Conservation (phyloP, 2,797 vertebrate species). For the Bucorvus abyssinicus region DNA sequence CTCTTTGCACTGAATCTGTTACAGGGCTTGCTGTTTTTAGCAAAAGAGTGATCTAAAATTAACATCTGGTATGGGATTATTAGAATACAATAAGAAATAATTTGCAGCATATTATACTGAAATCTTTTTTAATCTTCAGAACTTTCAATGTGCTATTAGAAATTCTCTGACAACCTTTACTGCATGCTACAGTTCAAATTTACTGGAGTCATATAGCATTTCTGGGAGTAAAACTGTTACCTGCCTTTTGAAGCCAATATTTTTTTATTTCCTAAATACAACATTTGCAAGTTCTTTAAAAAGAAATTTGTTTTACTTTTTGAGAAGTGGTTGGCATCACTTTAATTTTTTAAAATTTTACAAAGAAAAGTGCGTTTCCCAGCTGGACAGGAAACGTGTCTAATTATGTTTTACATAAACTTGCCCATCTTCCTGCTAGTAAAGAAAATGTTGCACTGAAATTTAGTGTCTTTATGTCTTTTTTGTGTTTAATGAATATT, state of each 20-base stretch:
- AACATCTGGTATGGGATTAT: conserved; percentile 69
- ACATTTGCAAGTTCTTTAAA: neutral
- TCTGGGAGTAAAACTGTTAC: neutral
- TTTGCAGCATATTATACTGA: conserved; percentile 35
- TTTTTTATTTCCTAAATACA: neutral
- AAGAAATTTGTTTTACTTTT: conserved; percentile 5
- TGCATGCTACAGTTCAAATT: neutral
- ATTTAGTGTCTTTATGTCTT: neutral
- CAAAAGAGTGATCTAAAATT: conserved; percentile 77
- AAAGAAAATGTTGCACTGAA: neutral
- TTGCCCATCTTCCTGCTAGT: neutral
- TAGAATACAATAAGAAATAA: conserved; percentile 68
- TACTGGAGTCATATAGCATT: neutral
- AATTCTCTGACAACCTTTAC: neutral
- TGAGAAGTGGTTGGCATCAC: neutral
- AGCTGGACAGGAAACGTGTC: neutral
- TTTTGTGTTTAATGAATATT: neutral
- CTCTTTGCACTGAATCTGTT: conserved; percentile 75
- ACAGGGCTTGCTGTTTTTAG: conserved; percentile 74
- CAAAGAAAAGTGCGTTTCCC: neutral
- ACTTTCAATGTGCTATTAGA: neutral
- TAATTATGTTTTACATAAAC: neutral
- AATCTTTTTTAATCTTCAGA: conserved; percentile 40
- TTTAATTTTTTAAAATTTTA: neutral
- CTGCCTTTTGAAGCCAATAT: neutral